Evolutionary conservation across 2,113 vertebrate species (phyloP).

Genomic region (Chloropsis hardwickii): DNA sequence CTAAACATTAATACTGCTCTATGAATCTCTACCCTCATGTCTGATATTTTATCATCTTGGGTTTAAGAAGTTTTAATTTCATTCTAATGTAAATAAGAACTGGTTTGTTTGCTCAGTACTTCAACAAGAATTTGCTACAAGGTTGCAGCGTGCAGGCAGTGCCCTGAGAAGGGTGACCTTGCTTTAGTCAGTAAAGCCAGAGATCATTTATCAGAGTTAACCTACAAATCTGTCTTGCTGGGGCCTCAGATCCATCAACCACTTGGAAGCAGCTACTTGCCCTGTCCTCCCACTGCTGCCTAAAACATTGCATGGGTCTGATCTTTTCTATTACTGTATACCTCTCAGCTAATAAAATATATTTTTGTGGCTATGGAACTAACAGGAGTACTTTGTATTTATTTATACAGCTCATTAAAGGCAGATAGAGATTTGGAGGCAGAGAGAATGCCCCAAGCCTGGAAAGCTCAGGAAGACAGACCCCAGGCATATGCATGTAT

Average conservation of each 20-base stretch:
- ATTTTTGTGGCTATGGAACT: not conserved
- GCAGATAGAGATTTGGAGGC: not conserved
- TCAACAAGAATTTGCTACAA: not conserved
- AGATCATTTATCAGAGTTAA: slow-evolving; percentile 60
- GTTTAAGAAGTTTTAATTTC: slow-evolving; percentile 28
- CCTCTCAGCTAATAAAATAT: slow-evolving; percentile 16
- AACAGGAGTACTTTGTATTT: slow-evolving; percentile 23
- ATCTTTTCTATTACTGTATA: slow-evolving; percentile 12
- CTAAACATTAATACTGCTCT: not conserved
- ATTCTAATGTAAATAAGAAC: slow-evolving; percentile 44
- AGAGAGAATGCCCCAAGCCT: slow-evolving; percentile 8
- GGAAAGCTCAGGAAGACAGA: slow-evolving; percentile 21
- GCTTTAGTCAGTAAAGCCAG: slow-evolving; percentile 19
- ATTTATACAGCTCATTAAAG: slow-evolving; percentile 54
- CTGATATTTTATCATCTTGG: not conserved
- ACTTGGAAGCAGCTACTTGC: slow-evolving; percentile 28
- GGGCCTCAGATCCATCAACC: not conserved
- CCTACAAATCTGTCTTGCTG: slow-evolving; percentile 28
- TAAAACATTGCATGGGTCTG: not conserved
- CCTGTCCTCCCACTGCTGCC: not conserved
- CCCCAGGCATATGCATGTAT: not conserved
- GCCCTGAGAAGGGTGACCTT: not conserved
- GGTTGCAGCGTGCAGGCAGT: slow-evolving; percentile 1
- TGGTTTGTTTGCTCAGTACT: slow-evolving; percentile 44
- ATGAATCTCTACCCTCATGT: not conserved